Conservation (phyloP, 2,797 vertebrate species). For the Glossophaga mutica region DNA sequence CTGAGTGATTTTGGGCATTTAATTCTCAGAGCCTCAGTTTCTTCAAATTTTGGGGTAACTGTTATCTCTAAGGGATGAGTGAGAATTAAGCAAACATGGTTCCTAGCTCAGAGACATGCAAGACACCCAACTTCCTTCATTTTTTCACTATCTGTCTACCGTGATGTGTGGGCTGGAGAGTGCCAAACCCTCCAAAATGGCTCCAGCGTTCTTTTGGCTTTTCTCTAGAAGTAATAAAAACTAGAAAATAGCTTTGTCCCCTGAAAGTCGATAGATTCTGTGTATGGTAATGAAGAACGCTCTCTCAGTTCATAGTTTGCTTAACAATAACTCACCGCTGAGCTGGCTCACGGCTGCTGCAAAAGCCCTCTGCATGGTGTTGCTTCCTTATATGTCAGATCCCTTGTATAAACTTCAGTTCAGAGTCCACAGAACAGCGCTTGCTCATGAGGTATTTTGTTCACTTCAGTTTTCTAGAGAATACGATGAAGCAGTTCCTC, state of each 20-base stretch:
- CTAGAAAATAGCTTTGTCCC: not conserved
- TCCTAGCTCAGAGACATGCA: not conserved
- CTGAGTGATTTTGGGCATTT: not conserved
- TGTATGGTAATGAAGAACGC: not conserved
- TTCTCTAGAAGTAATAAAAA: conserved; percentile 20
- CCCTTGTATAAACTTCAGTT: not conserved
- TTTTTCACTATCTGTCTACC: not conserved
- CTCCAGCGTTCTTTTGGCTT: not conserved
- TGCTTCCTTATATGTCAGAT: not conserved
- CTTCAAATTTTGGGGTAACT: not conserved
- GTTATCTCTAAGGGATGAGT: not conserved
- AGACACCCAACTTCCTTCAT: not conserved
- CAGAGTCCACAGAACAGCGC: not conserved
- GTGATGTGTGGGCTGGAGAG: not conserved
- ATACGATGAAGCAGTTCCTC: not conserved
- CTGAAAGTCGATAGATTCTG: not conserved
- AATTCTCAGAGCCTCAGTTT: not conserved
- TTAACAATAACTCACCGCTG: not conserved
- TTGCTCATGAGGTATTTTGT: not conserved
- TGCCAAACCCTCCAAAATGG: not conserved
- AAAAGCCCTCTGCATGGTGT: not conserved
- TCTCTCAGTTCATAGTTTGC: not conserved
- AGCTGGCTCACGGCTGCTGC: not conserved
- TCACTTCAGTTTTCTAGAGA: not conserved
- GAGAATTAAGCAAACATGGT: not conserved